Percentiles rank a stretch among this genome's conserved stretches.
phyloP scores from a whole-genome alignment of 1,140 invertebrate genomes.

The Cotesia typhae region DNA sequence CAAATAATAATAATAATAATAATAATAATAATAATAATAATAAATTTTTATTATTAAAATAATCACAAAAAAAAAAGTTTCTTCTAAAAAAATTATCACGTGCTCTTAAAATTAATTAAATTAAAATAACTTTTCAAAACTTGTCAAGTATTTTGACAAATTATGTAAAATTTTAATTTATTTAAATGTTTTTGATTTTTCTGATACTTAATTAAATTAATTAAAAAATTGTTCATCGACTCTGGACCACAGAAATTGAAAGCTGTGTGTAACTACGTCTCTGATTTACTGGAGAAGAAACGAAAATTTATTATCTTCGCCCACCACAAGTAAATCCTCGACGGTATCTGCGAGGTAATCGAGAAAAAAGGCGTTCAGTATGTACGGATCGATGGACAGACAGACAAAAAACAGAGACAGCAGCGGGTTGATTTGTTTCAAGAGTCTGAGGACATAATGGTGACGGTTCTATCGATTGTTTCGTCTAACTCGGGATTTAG shows the following conservation, averaged over 20 bases:
- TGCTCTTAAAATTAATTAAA: too few relatives aligned
- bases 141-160: too few relatives aligned
- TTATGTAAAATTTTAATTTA: too few relatives aligned
- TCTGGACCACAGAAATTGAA: conserved; percentile 82
- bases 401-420: conserved; percentile 72
- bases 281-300: conserved; percentile 71
- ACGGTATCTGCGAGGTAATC: conserved; percentile 75
- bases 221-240: conserved; percentile 77
- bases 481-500: conserved; percentile 94
- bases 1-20: too few relatives aligned
- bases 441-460: conserved; percentile 70
- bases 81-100: too few relatives aligned
- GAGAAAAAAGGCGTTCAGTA: conserved; percentile 70
- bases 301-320: conserved; percentile 94
- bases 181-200: too few relatives aligned
- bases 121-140: too few relatives aligned
- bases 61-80: too few relatives aligned
- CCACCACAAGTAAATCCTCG: conserved; percentile 86
- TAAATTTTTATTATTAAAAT: too few relatives aligned
- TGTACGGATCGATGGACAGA: conserved; percentile 89
- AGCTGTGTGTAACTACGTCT: conserved; percentile 83
- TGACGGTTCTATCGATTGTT: conserved; percentile 90
- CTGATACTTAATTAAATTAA: too few relatives aligned
- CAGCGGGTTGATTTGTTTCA: conserved; percentile 85
- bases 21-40: too few relatives aligned